These are phyloP conservation scores for Hyperoplus immaculatus DNA, from an alignment of 2,797 vertebrate genomes.

Conservation along the genomic window DNA sequence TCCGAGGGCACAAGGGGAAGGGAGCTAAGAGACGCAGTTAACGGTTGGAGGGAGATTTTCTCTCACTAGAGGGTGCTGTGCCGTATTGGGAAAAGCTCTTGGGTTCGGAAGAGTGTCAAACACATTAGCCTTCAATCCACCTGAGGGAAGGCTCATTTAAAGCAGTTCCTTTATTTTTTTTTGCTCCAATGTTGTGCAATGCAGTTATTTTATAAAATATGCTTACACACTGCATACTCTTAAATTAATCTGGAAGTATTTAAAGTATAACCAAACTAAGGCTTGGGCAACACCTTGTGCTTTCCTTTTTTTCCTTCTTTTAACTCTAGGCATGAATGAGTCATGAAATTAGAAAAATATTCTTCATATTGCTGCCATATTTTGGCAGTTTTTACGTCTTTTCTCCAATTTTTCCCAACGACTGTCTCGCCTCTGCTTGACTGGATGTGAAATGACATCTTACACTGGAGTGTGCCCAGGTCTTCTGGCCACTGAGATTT, in stretches of 20 bases:
- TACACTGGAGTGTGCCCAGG: background rate
- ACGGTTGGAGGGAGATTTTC: background rate
- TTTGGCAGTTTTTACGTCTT: no score
- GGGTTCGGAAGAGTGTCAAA: background rate
- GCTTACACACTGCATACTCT: no score
- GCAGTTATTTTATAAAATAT: no score
- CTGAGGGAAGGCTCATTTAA: background rate
- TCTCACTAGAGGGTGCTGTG: constrained; percentile 40
- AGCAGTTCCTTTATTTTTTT: background rate
- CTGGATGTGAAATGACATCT: background rate
- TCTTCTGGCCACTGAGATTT: background rate
- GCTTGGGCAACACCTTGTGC: background rate
- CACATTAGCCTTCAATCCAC: background rate
- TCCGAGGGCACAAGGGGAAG: background rate
- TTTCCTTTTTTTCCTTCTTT: no score
- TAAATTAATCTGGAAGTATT: no score
- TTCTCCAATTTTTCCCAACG: no score
- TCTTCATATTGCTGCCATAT: no score
- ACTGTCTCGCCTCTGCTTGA: background rate
- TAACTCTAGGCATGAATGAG: no score
- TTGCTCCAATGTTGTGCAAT: background rate
- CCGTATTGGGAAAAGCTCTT: constrained; percentile 1
- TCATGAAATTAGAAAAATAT: no score
- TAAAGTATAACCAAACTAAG: background rate
- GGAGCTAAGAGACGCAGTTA: background rate